Percentiles rank a stretch among this genome's conserved stretches.
phyloP scores from a whole-genome alignment of 2,797 vertebrate genomes.

The Cynodonichthys magdalenae region DNA sequence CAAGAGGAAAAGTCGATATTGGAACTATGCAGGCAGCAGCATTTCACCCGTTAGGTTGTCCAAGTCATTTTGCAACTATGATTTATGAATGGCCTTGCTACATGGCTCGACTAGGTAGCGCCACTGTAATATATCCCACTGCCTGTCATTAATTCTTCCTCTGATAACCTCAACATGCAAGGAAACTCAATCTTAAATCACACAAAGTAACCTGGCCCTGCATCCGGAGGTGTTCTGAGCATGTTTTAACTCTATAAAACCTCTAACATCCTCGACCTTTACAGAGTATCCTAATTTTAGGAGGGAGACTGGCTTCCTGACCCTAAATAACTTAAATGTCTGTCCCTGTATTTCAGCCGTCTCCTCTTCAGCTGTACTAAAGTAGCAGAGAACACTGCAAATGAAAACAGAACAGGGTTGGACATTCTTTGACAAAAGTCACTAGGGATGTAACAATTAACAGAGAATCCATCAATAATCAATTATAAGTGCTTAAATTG shows the following conservation, averaged over 20 bases:
- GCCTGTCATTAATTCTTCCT: constrained; percentile 73
- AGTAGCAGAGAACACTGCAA: constrained; percentile 7
- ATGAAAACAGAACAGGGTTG: constrained; percentile 5
- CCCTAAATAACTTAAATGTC: constrained; percentile 28
- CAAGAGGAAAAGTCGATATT: constrained; percentile 70
- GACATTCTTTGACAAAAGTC: constrained; percentile 2
- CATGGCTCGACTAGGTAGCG: constrained; percentile 66
- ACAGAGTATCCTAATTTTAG: constrained; percentile 21
- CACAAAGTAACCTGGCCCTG: constrained; percentile 24
- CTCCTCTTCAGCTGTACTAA: constrained; percentile 10
- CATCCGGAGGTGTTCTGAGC: constrained; percentile 41
- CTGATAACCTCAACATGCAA: constrained; percentile 79
- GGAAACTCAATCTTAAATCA: constrained; percentile 76
- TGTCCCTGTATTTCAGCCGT: neutral
- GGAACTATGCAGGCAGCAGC: constrained; percentile 73
- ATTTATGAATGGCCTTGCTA: constrained; percentile 80
- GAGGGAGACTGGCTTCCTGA: constrained; percentile 47
- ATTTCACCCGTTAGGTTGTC: constrained; percentile 78
- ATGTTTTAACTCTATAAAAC: constrained; percentile 8
- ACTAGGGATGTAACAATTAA: too few species aligned
- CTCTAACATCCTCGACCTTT: constrained; percentile 32
- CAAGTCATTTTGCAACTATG: constrained; percentile 78
- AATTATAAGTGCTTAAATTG: too few species aligned
- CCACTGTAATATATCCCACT: constrained; percentile 70
- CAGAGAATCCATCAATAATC: too few species aligned